Evolutionary conservation across 2,113 vertebrate species (phyloP), one percentile per base, ranked within the genome.

Genomic region (Cervus canadensis): DNA sequence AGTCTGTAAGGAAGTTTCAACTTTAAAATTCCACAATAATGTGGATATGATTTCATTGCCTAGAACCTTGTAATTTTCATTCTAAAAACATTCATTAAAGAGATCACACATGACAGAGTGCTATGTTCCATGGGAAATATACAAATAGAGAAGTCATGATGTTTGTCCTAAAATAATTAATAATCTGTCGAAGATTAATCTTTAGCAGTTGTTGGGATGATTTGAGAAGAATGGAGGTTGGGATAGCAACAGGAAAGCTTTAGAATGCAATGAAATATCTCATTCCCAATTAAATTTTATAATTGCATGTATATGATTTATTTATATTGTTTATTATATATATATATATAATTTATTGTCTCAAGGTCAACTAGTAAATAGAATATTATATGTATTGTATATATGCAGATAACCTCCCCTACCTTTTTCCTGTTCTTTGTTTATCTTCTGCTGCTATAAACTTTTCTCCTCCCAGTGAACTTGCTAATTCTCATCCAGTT

Each of bases 1-100:
- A 28, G 71, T 74, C 45, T 59, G 23, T 90, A 59, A 76, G 54
- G 36, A 95, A 87, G 67, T 87, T 21, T 98, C 43, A 43, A 23
- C 84, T 97, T 96, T 36, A 50, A 95, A 90, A 89, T 83, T 23
- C 14, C 9, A 67, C 33, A n/a, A 43, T 78, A 94, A 94, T 81
- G 21, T 92, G 88, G 43, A 52, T 85, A 26, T 30, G 15, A 59
- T 21, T 95, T 97, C 43, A 43, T 40, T 91, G 97, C 86, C 57
- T 81, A 59, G 52, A 94, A 67, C 36, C 50, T 90, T 96, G 48
- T 89, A 64, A 52, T 87, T 95, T 95, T 92, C 5, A 17, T 81
- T 93, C 21, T 74, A 64, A 93, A 92, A 84, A 87, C 26, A 74
- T 50, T 16, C 17, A 28, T 78, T 89, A 88, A 50, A 21, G 36